A percentile compares a stretch with the other conserved stretches of the same genome.
Conservation (phyloP, 35 echinoderm and acorn worm genomes). For the Apostichopus japonicus region DNA sequence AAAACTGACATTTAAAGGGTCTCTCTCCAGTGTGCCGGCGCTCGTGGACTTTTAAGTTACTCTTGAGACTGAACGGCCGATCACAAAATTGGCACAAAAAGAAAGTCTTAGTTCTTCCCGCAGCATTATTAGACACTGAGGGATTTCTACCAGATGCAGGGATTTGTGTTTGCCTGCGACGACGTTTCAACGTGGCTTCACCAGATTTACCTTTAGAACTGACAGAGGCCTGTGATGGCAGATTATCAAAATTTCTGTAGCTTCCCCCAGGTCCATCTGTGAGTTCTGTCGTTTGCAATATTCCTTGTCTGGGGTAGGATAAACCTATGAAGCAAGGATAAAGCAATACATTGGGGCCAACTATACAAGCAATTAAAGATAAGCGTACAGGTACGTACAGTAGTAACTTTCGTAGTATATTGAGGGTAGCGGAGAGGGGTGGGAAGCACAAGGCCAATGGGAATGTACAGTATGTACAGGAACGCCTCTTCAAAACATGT, state of each 20-base stretch:
- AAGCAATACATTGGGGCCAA: not conserved
- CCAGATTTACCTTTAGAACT: not conserved
- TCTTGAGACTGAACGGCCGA: not conserved
- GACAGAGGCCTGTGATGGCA: not conserved
- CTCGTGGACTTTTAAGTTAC: constrained; percentile 19
- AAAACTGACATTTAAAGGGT: constrained; percentile 59
- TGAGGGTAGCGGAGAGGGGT: too few relatives aligned
- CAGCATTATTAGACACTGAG: not conserved
- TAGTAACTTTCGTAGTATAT: too few relatives aligned
- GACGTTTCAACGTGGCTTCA: not conserved
- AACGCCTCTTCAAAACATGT: too few relatives aligned
- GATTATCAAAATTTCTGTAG: not conserved
- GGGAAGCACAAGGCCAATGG: too few relatives aligned
- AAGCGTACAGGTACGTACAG: too few relatives aligned
- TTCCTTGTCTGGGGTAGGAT: not conserved
- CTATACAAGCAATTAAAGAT: not conserved
- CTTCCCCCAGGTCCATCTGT: not conserved
- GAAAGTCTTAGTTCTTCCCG: not conserved
- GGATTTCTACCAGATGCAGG: not conserved
- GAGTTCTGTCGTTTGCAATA: not conserved
- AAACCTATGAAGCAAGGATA: constrained; percentile 9
- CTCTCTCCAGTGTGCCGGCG: constrained; percentile 53
- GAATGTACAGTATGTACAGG: too few relatives aligned
- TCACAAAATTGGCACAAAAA: constrained; percentile 33
- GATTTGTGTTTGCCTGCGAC: not conserved